A percentile compares a stretch with the other conserved stretches of the same genome.
Conservation (phyloP, 2,888 invertebrate species). For the Hypolimnas misippus region DNA sequence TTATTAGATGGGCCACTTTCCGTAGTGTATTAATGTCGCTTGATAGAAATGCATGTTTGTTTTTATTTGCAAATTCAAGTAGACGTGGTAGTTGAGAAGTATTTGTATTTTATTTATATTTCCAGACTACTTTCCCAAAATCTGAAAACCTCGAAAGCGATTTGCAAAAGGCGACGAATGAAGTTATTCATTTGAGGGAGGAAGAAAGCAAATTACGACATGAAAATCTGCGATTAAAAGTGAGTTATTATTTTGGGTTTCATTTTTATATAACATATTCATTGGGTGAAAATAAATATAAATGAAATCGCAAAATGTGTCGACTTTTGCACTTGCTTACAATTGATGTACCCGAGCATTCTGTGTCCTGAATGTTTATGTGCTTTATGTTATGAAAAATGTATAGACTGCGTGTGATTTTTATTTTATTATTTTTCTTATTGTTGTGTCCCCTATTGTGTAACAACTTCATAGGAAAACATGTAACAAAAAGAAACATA, state of each 20-base stretch:
- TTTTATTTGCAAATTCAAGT: conserved; percentile 53
- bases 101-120: conserved; percentile 43
- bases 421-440: neutral
- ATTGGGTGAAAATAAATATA: neutral
- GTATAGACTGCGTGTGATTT: neutral
- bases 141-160: conserved; percentile 72
- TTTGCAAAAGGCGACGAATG: conserved; percentile 87
- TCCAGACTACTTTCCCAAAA: conserved; percentile 71
- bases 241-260: conserved; percentile 61
- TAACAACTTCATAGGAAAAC: neutral
- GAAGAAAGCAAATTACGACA: conserved; percentile 91
- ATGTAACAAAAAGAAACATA: too few relatives aligned
- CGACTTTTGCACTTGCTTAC: conserved; percentile 38
- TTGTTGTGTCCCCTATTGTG: neutral
- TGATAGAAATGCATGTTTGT: conserved; percentile 53
- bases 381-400: neutral
- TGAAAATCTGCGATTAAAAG: conserved; percentile 94
- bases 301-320: conserved; percentile 18
- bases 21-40: conserved; percentile 24
- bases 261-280: conserved; percentile 12
- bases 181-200: conserved; percentile 90
- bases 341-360: conserved; percentile 16
- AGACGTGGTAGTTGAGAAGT: conserved; percentile 32
- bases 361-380: neutral
- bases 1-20: neutral